Conservation (phyloP, 2,797 vertebrate genomes). For the Carcharodon carcharias region DNA sequence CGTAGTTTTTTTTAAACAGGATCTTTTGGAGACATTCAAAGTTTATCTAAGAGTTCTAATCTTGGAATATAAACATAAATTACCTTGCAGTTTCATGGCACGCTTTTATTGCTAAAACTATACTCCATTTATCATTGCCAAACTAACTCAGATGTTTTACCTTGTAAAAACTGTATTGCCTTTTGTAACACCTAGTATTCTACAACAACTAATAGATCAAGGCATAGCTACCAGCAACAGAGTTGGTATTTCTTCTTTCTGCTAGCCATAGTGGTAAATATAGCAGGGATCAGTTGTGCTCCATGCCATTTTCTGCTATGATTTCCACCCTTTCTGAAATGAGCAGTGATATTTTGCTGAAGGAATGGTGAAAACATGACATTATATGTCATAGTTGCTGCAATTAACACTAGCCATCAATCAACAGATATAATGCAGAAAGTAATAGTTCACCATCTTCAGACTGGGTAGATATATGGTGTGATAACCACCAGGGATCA, state of each 20-base stretch:
- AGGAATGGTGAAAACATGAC: not conserved
- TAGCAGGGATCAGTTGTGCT: not conserved
- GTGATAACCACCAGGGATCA: not conserved
- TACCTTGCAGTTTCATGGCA: not conserved
- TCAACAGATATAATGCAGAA: not conserved
- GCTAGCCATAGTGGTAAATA: not conserved
- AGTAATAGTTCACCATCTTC: not conserved
- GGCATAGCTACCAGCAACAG: not conserved
- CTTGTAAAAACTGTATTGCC: not conserved
- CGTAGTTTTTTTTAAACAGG: not conserved
- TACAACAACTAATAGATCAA: not conserved
- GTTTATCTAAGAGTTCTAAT: not conserved
- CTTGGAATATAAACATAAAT: slow-evolving; percentile 24
- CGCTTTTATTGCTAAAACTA: not conserved
- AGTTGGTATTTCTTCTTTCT: not conserved
- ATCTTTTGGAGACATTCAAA: not conserved
- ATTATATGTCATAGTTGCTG: not conserved
- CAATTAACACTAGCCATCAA: not conserved
- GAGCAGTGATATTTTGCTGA: not conserved
- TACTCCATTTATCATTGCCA: slow-evolving; percentile 2
- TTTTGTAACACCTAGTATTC: not conserved
- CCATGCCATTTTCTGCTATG: not conserved
- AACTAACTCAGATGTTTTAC: not conserved
- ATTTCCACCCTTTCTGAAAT: not conserved
- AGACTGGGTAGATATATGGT: not conserved